Evolutionary conservation across 2,888 invertebrate species (phyloP).

Genomic region (Clusia tigrina): DNA sequence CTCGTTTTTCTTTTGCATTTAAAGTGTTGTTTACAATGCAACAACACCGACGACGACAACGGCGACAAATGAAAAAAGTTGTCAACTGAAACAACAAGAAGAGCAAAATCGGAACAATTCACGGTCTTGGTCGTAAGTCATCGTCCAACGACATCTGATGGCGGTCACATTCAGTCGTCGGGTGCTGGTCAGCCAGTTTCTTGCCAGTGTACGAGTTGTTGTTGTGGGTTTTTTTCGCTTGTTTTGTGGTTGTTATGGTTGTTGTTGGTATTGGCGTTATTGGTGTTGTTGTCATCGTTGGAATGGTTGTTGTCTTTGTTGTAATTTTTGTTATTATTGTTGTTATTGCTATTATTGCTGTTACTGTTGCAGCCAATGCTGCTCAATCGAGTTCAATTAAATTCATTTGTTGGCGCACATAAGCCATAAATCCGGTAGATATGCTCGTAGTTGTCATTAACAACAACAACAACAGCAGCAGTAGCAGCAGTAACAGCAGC

Average conservation of each 20-base stretch:
- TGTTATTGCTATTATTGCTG: constrained; percentile 1
- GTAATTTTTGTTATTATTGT: background rate
- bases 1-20: background rate
- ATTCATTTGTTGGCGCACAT: background rate
- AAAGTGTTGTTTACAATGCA: background rate
- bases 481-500: background rate
- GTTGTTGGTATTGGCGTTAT: too few relatives aligned
- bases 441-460: constrained; percentile 10
- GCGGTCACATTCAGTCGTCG: background rate
- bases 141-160: background rate
- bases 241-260: background rate
- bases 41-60: background rate
- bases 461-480: background rate
- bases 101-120: background rate
- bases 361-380: background rate
- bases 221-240: too few relatives aligned
- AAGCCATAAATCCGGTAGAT: constrained; percentile 10
- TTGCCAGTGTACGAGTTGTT: background rate
- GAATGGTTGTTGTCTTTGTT: too few relatives aligned
- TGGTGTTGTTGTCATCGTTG: constrained; percentile 8
- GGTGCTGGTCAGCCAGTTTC: background rate
- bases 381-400: constrained; percentile 5
- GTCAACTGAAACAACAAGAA: background rate
- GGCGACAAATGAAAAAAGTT: background rate
- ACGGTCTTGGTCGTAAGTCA: constrained; percentile 13